These are phyloP conservation scores for Oncopeltus fasciatus DNA, from an alignment of 1,140 invertebrate species.

Conservation along the genomic window DNA sequence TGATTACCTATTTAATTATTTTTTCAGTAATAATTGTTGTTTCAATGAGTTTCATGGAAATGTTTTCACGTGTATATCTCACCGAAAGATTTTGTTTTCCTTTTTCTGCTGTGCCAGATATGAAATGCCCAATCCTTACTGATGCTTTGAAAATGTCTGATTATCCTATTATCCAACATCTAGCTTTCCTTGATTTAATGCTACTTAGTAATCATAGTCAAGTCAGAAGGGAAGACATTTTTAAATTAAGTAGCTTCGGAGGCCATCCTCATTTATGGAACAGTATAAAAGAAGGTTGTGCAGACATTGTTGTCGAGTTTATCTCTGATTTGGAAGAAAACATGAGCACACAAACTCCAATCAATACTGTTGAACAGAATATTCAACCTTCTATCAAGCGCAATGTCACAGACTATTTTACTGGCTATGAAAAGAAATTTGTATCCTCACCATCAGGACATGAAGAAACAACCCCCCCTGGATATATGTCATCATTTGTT, in stretches of 20 bases:
- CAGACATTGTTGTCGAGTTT: slow-evolving; percentile 23
- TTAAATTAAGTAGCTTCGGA: slow-evolving; percentile 56
- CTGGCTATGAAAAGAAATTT: background rate
- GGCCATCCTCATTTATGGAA: slow-evolving; percentile 70
- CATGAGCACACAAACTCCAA: background rate
- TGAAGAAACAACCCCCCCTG: too few species aligned
- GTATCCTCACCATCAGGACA: background rate
- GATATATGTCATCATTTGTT: background rate
- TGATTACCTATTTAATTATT: slow-evolving; percentile 49
- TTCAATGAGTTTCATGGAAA: slow-evolving; percentile 48
- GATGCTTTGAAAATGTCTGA: slow-evolving; percentile 39
- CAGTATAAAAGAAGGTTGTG: slow-evolving; percentile 41
- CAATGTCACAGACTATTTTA: background rate
- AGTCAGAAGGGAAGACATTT: slow-evolving; percentile 41
- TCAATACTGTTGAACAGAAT: background rate
- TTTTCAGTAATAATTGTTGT: slow-evolving; percentile 49
- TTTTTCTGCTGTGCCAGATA: background rate
- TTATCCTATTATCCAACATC: slow-evolving; percentile 48
- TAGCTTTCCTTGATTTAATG: slow-evolving; percentile 52
- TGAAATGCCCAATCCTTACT: slow-evolving; percentile 30
- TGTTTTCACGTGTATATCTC: slow-evolving; percentile 46
- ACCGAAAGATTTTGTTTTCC: slow-evolving; percentile 21
- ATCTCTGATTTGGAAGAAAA: background rate
- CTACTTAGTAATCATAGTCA: slow-evolving; percentile 42
- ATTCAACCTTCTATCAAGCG: slow-evolving; percentile 32